A percentile compares a stretch with the other conserved stretches of the same genome.
These are phyloP conservation scores for Drosophila mulleri DNA, from an alignment of 2,888 invertebrate genomes.

Conservation along the genomic window DNA sequence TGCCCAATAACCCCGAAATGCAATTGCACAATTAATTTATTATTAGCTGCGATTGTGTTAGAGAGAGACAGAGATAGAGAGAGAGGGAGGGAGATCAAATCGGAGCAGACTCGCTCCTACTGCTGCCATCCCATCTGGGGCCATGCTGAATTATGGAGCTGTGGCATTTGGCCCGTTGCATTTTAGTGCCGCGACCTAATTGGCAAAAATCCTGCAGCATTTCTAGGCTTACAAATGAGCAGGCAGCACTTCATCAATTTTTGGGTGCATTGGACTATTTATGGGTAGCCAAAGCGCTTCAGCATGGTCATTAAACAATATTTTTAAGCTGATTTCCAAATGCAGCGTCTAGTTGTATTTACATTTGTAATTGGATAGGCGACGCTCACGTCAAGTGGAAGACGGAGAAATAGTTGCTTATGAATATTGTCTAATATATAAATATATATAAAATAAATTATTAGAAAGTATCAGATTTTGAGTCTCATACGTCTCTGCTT, in stretches of 20 bases:
- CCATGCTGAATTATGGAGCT: conserved; percentile 47
- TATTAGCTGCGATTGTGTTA: conserved; percentile 49
- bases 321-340: not conserved
- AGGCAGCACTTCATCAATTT: conserved; percentile 36
- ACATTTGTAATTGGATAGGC: no score
- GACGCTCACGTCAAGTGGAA: not conserved
- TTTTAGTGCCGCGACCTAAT: conserved; percentile 50
- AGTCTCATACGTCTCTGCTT: no score
- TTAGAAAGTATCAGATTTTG: no score
- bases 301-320: not conserved
- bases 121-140: not conserved
- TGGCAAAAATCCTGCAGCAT: conserved; percentile 38
- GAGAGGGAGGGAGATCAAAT: not conserved
- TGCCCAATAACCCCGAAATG: conserved; percentile 59
- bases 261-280: conserved; percentile 11
- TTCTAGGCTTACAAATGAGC: conserved; percentile 32
- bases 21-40: conserved; percentile 65
- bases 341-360: not conserved
- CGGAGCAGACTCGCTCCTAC: no score
- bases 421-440: no score
- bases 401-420: no score
- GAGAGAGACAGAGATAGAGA: not conserved
- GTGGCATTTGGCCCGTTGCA: conserved; percentile 33
- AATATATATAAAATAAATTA: no score
- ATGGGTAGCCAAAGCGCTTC: not conserved